phyloP scores from a whole-genome alignment of 2,888 invertebrate genomes.

The Tetrapedia diversipes region DNA sequence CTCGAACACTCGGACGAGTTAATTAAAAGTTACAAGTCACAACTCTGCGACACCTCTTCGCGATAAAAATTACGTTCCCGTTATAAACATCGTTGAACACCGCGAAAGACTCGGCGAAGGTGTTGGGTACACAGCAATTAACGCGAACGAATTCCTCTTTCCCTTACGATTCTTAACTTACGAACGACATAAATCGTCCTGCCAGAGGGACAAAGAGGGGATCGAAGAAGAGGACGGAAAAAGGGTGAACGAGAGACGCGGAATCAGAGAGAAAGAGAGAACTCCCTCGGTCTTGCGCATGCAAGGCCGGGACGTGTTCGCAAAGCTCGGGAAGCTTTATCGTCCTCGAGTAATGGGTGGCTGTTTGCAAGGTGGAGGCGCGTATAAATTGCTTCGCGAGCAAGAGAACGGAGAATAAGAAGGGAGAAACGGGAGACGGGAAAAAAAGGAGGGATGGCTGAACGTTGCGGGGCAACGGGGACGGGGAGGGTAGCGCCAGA shows the following conservation, averaged over 20 bases:
- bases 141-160: slow-evolving; percentile 36
- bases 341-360: slow-evolving; percentile 69
- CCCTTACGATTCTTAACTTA: slow-evolving; percentile 62
- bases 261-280: neutral
- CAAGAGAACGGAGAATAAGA: slow-evolving; percentile 49
- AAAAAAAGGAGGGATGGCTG: slow-evolving; percentile 11
- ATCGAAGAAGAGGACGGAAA: neutral
- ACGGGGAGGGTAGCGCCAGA: slow-evolving; percentile 20
- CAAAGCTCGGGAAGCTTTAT: slow-evolving; percentile 68
- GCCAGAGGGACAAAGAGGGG: neutral
- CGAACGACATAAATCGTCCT: slow-evolving; percentile 56
- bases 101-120: neutral
- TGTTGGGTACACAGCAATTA: slow-evolving; percentile 42
- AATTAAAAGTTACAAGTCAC: no score
- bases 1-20: no score
- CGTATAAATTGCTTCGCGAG: slow-evolving; percentile 72
- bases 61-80: neutral
- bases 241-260: neutral
- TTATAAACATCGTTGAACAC: neutral
- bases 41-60: no score
- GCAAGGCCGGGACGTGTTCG: slow-evolving; percentile 58
- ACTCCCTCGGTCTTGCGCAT: slow-evolving; percentile 34
- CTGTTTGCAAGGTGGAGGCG: slow-evolving; percentile 71
- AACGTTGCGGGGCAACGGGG: no score
- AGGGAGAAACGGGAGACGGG: slow-evolving; percentile 31